Evolutionary conservation across 2,888 invertebrate species (phyloP), one percentile per base, ranked within the genome.

Genomic region (Taphrorychus bicolor): DNA sequence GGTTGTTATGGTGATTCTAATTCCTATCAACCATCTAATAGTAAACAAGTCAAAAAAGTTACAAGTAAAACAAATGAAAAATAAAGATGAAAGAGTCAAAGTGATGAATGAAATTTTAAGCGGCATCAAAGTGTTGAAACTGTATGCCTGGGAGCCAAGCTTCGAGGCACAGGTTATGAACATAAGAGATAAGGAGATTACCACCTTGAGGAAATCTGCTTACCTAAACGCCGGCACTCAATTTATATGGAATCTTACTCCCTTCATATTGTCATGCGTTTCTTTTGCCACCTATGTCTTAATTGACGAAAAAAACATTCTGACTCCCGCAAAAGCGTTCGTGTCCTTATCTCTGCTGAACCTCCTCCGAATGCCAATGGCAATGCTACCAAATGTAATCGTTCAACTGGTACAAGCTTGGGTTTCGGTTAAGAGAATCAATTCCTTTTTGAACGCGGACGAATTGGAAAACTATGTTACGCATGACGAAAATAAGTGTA

Each of bases 401-500:
- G 70, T 70, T 9, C 60, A 71, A 21, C 49, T 72, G 17, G 73
- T 75, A n/a, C 74, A 76, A 66, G 67, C 72, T 24, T 67, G 90
- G 59, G 67, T 71, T 0, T 66, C 67, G 5, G 59, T 71, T n/a
- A 90, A 91, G 78, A 88, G 97, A 81, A 89, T 98, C 74, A 94
- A 95, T 81, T 91, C 91, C 79, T 98, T 95, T 82, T 89, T 98
- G 88, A 95, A 93, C 79, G 87, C 89, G 73, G 95, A 95, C 78
- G 97, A 97, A 84, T 83, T 97, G 72, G 92, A 95, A 86, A 71
- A 89, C 89, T 70, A 70, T 73, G 91, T 95, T 0, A 86, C 88
- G 68, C 93, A 93, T 76, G 91, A 94, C 7, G 40, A 45, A 19
- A 18, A 45, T 14, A 59, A 48, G 7, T 11, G 58, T 57, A 57